Conservation (phyloP, 2,797 vertebrate genomes). For the Tokudaia muenninki region DNA sequence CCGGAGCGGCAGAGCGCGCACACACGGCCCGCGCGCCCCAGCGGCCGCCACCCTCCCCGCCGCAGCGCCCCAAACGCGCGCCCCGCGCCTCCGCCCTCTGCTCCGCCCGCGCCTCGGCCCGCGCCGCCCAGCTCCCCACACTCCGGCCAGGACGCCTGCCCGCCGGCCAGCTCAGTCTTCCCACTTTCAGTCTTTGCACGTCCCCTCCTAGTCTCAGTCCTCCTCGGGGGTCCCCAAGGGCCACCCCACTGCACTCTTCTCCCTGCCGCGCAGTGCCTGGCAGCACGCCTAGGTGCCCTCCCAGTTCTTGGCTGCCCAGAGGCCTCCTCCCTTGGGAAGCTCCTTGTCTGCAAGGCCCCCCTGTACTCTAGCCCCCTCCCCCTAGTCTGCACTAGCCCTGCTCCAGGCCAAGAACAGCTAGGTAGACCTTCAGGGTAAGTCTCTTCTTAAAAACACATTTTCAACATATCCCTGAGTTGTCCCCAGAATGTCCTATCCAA, state of each 20-base stretch:
- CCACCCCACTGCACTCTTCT: background rate
- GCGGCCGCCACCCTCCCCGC: constrained; percentile 77
- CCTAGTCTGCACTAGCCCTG: rapidly evolving
- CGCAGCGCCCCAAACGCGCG: constrained; percentile 79
- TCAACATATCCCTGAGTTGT: background rate
- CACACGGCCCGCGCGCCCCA: constrained; percentile 74
- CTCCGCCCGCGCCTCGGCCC: constrained; percentile 61
- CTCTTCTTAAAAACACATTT: background rate
- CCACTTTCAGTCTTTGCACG: constrained; percentile 75
- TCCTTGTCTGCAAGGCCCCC: background rate
- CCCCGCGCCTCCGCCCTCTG: constrained; percentile 69
- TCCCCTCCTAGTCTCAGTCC: constrained; percentile 67
- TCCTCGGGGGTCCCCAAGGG: constrained; percentile 15
- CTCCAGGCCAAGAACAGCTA: background rate
- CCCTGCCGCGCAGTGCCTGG: constrained; percentile 78
- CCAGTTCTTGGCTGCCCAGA: constrained; percentile 50
- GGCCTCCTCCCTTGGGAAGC: constrained; percentile 39
- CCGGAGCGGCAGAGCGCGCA: constrained; percentile 69
- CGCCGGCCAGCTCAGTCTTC: background rate
- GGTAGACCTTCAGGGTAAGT: background rate
- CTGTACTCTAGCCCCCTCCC: background rate
- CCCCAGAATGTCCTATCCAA: background rate
- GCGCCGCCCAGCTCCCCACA: constrained; percentile 66
- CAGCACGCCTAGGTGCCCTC: constrained; percentile 6
- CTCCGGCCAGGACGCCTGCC: constrained; percentile 23